Evolutionary conservation across 1,140 invertebrate species (phyloP).

Genomic region (Steinernema feltiae): DNA sequence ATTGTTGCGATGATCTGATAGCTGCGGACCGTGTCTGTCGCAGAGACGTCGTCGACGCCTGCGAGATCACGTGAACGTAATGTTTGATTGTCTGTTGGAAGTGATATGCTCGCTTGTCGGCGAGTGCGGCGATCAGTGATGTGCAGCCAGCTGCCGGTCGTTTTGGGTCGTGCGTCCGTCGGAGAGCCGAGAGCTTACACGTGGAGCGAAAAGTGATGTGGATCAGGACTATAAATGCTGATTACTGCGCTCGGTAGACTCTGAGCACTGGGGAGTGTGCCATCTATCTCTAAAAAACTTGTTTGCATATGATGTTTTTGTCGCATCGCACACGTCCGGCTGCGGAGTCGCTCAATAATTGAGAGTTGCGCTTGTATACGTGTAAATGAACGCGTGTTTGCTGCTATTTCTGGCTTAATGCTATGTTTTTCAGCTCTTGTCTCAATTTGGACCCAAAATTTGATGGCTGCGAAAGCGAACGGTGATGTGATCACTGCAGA

Average conservation of each 20-base stretch:
- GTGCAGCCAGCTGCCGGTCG: no score
- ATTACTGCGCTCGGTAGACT: no score
- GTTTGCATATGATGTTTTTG: neutral
- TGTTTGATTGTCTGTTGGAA: no score
- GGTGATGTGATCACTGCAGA: neutral
- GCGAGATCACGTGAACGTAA: constrained; percentile 8
- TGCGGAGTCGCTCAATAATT: neutral
- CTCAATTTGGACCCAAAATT: neutral
- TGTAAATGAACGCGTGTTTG: no score
- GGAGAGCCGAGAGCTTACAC: neutral
- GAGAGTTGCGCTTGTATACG: neutral
- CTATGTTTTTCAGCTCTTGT: neutral
- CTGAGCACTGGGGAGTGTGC: no score
- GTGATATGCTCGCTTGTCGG: no score
- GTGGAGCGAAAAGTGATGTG: no score
- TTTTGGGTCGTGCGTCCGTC: no score
- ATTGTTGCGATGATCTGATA: constrained; percentile 15
- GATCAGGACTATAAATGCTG: no score
- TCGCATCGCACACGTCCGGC: neutral
- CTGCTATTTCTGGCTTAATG: neutral
- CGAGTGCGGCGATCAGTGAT: no score
- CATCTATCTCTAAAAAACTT: neutral
- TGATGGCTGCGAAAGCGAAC: neutral
- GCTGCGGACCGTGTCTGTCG: no score
- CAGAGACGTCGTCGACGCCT: neutral